Conservation (phyloP, 2,113 vertebrate species). For the Actinemys pallida region DNA sequence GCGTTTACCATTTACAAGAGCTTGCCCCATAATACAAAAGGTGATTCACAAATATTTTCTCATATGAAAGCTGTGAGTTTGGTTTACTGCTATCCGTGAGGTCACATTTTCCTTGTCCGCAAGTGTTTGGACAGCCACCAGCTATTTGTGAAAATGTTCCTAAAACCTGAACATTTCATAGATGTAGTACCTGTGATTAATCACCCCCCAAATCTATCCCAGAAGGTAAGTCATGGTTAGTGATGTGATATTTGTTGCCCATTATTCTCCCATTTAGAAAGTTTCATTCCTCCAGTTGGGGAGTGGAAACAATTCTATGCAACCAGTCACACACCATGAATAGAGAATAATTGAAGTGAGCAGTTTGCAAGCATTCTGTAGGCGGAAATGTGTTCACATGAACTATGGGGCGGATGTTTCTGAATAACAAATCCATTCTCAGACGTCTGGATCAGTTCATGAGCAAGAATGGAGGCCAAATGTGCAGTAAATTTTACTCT, state of each 20-base stretch:
- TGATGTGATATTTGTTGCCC: conserved; percentile 52
- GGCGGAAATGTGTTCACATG: conserved; percentile 55
- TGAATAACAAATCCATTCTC: conserved; percentile 69
- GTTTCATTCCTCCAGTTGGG: conserved; percentile 43
- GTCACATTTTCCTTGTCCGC: neutral
- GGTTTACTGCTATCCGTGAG: neutral
- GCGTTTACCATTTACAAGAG: neutral
- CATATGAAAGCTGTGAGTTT: neutral
- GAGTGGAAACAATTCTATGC: conserved; percentile 41
- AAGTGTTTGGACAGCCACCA: neutral
- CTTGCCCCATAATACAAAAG: conserved; percentile 3
- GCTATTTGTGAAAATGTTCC: neutral
- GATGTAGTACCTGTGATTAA: neutral
- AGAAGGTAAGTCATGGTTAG: conserved; percentile 47
- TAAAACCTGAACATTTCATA: neutral
- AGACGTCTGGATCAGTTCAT: conserved; percentile 32
- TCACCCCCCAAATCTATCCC: conserved; percentile 23
- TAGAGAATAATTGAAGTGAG: conserved; percentile 71
- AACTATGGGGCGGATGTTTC: conserved; percentile 53
- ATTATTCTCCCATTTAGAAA: conserved; percentile 43
- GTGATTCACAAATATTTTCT: neutral
- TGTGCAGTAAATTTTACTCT: conserved; percentile 11
- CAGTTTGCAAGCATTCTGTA: conserved; percentile 61
- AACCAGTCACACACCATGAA: neutral
- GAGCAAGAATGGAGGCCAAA: conserved; percentile 20